Evolutionary conservation across 2,113 vertebrate species (phyloP), one percentile per base, ranked within the genome.

Genomic region (Falco punctatus): DNA sequence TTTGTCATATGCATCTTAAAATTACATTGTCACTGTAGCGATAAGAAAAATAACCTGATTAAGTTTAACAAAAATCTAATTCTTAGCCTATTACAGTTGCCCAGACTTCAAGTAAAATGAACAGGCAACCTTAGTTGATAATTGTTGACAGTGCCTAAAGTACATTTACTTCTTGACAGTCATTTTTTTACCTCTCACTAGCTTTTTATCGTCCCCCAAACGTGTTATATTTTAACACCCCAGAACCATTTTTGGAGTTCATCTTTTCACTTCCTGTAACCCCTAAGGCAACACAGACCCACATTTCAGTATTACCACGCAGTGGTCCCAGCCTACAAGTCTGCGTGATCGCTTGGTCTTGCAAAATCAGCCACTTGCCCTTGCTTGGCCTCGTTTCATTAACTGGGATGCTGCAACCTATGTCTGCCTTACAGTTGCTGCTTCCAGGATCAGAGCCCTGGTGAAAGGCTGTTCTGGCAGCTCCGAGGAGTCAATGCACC

Each of bases 331-430:
- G 22, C 17, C 12, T 6, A 61, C 3, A 19, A 24, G 28, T 24
- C 0, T 19, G 5, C 2, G 4, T 7, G 30, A 70, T 30, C 27
- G 2, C 38, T 26, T 3, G 42, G 33, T 49, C 77, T 62, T 59
- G 78, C 52, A 32, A 67, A 77, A 81, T 2, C 81, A 86, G 38
- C n/a, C 44, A 2, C 32, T 33, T 44, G 64, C 72, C 83, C 81
- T 83, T 44, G 55, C 66, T n/a, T 70, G 87, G 91, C 84, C 94
- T 93, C 19, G 4, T 96, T 95, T 96, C 71, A 28, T 66, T 61
- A 92, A 49, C 0, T 46, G 91, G 84, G 84, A 75, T 87, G 77
- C 94, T 85, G 87, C 61, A 80, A 59, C 1, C 1, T 42, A 19
- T 5, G 3, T 38, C 82, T 72, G 81, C 7, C 24, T 38, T 55